These are phyloP conservation scores for Gymnocypris eckloni DNA, from an alignment of 2,797 vertebrate genomes.

Conservation along the genomic window DNA sequence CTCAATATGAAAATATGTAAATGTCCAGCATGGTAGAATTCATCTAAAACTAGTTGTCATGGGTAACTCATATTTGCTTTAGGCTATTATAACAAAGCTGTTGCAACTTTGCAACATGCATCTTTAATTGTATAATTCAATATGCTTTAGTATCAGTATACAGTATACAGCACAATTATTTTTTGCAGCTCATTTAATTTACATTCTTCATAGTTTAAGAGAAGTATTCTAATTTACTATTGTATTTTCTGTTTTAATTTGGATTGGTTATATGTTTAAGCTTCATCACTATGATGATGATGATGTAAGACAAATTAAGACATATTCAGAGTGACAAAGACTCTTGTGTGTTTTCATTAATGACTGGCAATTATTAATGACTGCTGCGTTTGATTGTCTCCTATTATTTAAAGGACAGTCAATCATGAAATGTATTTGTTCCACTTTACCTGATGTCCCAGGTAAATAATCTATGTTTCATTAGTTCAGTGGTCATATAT, in stretches of 20 bases:
- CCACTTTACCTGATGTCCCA: constrained; percentile 1
- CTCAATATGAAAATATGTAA: background rate
- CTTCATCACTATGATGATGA: background rate
- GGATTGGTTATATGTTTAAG: background rate
- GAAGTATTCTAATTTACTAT: background rate
- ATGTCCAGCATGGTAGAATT: background rate
- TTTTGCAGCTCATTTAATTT: background rate
- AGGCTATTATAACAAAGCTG: background rate
- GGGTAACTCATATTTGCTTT: background rate
- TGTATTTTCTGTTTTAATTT: background rate
- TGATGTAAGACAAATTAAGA: constrained; percentile 3
- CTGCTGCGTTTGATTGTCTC: constrained; percentile 14
- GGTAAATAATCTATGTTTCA: background rate
- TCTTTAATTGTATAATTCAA: background rate
- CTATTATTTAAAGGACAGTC: constrained; percentile 11
- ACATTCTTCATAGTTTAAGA: background rate
- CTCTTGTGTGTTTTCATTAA: constrained; percentile 1
- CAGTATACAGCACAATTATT: background rate
- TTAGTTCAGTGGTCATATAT: background rate
- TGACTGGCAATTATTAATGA: constrained; percentile 17
- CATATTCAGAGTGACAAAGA: background rate
- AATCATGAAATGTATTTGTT: constrained; percentile 20
- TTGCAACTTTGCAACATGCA: background rate
- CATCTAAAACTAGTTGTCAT: background rate
- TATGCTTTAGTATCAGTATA: background rate